Evolutionary conservation across 2,797 vertebrate species (phyloP).

Genomic region (Cichlasoma orientale): DNA sequence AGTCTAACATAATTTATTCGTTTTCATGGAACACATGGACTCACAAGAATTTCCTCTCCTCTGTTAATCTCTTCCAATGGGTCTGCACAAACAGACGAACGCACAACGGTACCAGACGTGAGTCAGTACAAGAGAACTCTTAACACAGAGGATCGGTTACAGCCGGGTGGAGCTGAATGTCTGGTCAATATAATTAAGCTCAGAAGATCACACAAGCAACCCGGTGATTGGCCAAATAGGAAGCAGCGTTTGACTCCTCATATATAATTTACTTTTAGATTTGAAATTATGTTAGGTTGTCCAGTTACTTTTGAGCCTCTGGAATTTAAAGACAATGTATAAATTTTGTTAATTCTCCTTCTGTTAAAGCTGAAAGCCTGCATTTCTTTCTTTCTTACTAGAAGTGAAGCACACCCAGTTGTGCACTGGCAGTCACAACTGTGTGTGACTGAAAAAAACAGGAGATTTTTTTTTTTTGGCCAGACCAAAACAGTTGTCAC

Average conservation of each 20-base stretch:
- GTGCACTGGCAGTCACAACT: background rate
- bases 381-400: too few species aligned
- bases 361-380: too few species aligned
- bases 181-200: background rate
- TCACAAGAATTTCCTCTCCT: conserved; percentile 5
- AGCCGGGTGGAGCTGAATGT: background rate
- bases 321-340: too few species aligned
- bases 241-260: background rate
- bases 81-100: conserved; percentile 15
- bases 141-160: background rate
- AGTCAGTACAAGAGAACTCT: background rate
- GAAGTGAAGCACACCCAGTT: background rate
- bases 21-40: conserved; percentile 12
- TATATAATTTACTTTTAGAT: background rate
- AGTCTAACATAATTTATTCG: conserved; percentile 18
- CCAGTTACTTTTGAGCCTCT: background rate
- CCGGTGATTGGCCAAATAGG: background rate
- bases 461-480: background rate
- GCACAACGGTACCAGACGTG: background rate
- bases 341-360: too few species aligned
- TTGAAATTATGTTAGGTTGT: background rate
- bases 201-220: background rate
- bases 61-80: conserved; percentile 1
- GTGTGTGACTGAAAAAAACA: background rate
- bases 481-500: background rate